Conservation (phyloP, 1,140 invertebrate genomes). For the Procambarus clarkii region DNA sequence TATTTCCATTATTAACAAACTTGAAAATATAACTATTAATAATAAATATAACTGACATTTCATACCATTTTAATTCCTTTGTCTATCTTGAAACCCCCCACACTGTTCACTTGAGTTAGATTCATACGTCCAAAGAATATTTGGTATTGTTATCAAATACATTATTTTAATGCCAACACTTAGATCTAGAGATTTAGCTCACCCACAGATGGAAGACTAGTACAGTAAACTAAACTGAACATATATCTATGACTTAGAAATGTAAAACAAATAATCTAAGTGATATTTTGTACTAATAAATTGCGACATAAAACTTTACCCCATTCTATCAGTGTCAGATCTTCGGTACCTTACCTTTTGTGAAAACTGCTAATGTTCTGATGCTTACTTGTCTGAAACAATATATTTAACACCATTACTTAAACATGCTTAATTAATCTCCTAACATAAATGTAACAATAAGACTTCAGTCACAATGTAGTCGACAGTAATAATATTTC, state of each 20-base stretch:
- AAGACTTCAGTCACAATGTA: too few relatives aligned
- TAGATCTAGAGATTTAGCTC: neutral
- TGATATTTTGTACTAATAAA: neutral
- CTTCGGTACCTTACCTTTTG: constrained; percentile 61
- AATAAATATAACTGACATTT: too few relatives aligned
- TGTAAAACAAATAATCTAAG: neutral
- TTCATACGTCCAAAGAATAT: too few relatives aligned
- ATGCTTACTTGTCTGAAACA: constrained; percentile 58
- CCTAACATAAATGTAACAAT: too few relatives aligned
- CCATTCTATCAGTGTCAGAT: constrained; percentile 18
- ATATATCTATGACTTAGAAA: neutral
- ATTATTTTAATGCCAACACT: neutral
- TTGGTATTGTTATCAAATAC: neutral
- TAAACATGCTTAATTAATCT: too few relatives aligned
- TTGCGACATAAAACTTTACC: neutral
- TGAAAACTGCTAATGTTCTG: constrained; percentile 62
- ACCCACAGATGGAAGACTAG: neutral
- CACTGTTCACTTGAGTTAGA: too few relatives aligned
- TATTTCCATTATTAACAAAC: too few relatives aligned
- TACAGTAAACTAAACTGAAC: neutral
- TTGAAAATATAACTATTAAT: too few relatives aligned
- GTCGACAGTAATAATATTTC: too few relatives aligned
- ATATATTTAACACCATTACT: neutral
- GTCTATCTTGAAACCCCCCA: too few relatives aligned
- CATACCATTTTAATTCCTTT: too few relatives aligned